Base-by-base conservation (phyloP, 2,888 invertebrate genomes). In the Papilio elwesi region DNA sequence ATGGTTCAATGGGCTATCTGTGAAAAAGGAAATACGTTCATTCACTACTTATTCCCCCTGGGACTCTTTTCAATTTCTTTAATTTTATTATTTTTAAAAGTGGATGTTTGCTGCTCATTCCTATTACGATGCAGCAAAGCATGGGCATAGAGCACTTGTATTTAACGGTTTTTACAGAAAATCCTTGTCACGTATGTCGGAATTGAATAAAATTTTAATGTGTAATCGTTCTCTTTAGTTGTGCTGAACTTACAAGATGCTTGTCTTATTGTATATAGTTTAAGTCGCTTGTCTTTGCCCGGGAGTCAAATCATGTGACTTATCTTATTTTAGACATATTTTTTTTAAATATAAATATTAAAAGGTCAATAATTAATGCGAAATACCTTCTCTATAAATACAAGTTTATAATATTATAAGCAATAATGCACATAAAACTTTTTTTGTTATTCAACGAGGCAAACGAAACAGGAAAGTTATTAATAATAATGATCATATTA, bases 1-100 rank as follows among this genome's bases (percentile, higher is more conserved):
- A 64, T 43, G 48, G 43, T 73, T 68, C 48, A 68, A 64, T 68
- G 49, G 55, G 64, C 49, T 55, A 55, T 68, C 55, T 64, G 63
- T 38, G 43, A 62, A 62, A 68, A 72, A 64, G 26, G 53, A 63
- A 48, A 43, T 48, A 55, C 16, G 53, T 62, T 43, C 13, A 38
- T 16, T 48, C 68, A 64, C 36, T 63, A 62, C 36, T 63, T 36
- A 38, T 68, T 64, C 49, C 48, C 65, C 16, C 57, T 57, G 26
- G 36, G 48, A 38, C 48, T 70, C 53, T 63, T 70, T 55, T 53
- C 55, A 49, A 48, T 15, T 26, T 51, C 52, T 63, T 47, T 6
- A 36, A 38, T 49, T 13, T 15, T 38, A 15, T 48, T 48, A 5
- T 11, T 13, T 48, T 51, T 51, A 65, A 26, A 57, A 12, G 12